A percentile compares a stretch with the other conserved stretches of the same genome.
Conservation (phyloP, 2,113 vertebrate species). For the Heteronetta atricapilla region DNA sequence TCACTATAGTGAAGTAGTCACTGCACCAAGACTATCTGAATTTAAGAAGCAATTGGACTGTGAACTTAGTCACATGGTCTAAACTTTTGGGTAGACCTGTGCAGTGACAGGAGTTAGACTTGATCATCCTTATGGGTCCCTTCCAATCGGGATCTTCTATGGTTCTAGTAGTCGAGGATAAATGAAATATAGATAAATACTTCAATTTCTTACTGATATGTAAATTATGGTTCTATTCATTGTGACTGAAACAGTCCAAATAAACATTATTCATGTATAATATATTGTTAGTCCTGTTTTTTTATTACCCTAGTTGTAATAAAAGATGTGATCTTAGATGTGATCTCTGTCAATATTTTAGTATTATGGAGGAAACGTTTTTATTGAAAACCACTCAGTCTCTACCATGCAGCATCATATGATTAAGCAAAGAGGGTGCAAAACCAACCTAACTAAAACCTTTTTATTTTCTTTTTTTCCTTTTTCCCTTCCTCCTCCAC, state of each 20-base stretch:
- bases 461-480: neutral
- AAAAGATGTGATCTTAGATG: too few relatives aligned
- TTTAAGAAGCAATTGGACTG: too few relatives aligned
- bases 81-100: too few relatives aligned
- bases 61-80: too few relatives aligned
- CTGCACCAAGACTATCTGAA: too few relatives aligned
- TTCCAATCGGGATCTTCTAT: too few relatives aligned
- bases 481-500: neutral
- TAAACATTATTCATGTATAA: neutral
- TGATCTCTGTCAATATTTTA: neutral
- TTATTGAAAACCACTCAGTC: neutral
- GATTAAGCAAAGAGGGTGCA: neutral
- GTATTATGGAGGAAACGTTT: neutral
- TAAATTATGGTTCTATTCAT: neutral
- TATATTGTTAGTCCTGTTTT: neutral
- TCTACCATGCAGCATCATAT: neutral
- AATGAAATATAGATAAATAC: neutral
- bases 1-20: too few relatives aligned
- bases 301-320: neutral
- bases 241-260: neutral
- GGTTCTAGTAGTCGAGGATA: neutral
- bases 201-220: neutral
- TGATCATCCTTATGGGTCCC: too few relatives aligned
- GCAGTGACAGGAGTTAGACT: too few relatives aligned
- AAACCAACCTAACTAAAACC: neutral